Base-by-base conservation (phyloP, 2,113 vertebrate genomes). In the Cheilinus undulatus region DNA sequence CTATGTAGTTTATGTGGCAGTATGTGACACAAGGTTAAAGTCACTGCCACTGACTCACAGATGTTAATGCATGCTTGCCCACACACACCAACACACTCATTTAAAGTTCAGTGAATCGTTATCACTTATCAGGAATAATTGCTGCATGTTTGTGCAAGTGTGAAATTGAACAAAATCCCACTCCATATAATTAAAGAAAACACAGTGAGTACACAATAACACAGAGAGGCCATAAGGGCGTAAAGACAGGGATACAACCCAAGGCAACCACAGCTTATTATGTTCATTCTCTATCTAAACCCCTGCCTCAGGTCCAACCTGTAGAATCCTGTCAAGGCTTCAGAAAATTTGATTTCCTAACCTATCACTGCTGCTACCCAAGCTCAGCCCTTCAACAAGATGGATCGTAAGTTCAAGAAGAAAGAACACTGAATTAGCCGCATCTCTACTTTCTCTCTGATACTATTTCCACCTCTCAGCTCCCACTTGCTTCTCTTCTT, bases 111-210 rank as follows among this genome's bases (percentile, higher is more conserved):
- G 24, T 74, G 76, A 91, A 78, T 88, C 74, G 51, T 87, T 91
- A 91, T 91, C 86, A 89, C 85, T 84, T 89, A 85, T 88, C 90
- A 72, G 82, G 63, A 90, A 89, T 91, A 91, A 92, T 92, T 91
- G 84, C 61, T 83, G 67, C 80, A 72, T 78, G 88, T 89, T 89
- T 90, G 89, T 67, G 81, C 87, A 74, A 88, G 84, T 91, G 90
- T 92, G 88, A 93, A 93, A 92, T 88, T 91, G 89, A 89, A 92
- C 84, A 77, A 83, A 89, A 88, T 89, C 80, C 69, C 71, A 80
- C 80, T 85, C 85, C 80, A 82, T 86, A 85, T 89, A 90, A 92
- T 90, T 89, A 90, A 80, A 86, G 81, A 83, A 82, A 80, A 86
- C 76, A 85, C 57, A 68, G 74, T 45, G 52, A 87, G 68, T 70